These are phyloP conservation scores for Myioborus miniatus DNA, from an alignment of 2,797 vertebrate genomes.

Conservation along the genomic window DNA sequence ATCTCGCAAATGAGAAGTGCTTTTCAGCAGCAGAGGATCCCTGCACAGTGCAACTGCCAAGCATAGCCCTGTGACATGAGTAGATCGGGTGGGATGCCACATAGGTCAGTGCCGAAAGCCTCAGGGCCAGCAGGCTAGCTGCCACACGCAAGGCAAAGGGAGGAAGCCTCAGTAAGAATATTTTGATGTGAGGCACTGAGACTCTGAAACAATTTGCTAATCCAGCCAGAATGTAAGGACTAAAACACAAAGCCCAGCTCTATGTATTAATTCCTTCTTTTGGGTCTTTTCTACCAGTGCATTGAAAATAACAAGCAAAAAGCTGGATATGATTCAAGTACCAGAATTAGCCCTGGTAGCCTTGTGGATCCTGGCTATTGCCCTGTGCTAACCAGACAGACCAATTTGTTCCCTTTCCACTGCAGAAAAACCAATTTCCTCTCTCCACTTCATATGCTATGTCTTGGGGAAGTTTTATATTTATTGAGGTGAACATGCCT, in stretches of 20 bases:
- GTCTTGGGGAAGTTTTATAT: background rate
- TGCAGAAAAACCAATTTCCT: background rate
- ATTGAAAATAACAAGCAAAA: slow-evolving; percentile 18
- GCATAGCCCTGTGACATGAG: fast-evolving
- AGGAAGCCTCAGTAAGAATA: background rate
- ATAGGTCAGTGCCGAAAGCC: fast-evolving
- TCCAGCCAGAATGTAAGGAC: background rate
- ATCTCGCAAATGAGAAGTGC: background rate
- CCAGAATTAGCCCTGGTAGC: background rate
- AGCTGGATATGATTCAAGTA: background rate
- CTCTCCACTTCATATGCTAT: background rate
- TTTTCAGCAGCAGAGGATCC: background rate
- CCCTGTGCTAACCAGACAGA: background rate
- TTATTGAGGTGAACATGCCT: background rate
- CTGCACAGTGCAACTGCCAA: background rate
- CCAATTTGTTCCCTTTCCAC: background rate
- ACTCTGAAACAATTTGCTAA: background rate
- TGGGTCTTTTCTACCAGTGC: background rate
- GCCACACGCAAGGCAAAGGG: background rate
- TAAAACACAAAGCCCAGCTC: background rate
- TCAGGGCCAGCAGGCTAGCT: background rate
- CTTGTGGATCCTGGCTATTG: background rate
- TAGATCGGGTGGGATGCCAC: fast-evolving
- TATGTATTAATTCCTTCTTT: background rate
- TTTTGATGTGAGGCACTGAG: background rate